Evolutionary conservation across 1,140 invertebrate genomes (phyloP).

Genomic region (Sminthurides bifidus): DNA sequence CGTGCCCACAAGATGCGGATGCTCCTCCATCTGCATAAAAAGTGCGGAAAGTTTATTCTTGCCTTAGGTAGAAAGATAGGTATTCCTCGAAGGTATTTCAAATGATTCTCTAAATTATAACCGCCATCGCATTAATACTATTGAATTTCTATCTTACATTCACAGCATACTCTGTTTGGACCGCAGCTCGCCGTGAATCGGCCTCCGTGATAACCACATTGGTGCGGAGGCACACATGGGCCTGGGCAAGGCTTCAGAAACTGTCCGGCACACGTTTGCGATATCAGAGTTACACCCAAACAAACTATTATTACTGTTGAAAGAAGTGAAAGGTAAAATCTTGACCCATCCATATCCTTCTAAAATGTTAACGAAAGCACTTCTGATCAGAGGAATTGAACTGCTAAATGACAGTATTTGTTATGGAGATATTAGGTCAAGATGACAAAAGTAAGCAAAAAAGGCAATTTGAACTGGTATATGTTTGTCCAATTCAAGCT

Average conservation of each 20-base stretch:
- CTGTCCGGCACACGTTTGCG: background rate
- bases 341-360: too few species aligned
- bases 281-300: constrained; percentile 1
- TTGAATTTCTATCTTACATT: constrained; percentile 1
- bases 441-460: too few species aligned
- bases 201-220: constrained; percentile 15
- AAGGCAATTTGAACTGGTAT: too few species aligned
- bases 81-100: background rate
- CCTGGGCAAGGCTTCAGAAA: constrained; percentile 5
- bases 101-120: background rate
- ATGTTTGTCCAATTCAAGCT: too few species aligned
- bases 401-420: too few species aligned
- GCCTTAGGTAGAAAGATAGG: background rate
- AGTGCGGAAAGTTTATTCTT: background rate
- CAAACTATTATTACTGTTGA: too few species aligned
- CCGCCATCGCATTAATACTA: background rate
- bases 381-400: too few species aligned
- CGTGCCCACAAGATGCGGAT: constrained; percentile 11
- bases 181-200: constrained; percentile 7
- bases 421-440: too few species aligned
- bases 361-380: too few species aligned
- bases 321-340: too few species aligned
- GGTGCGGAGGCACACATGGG: constrained; percentile 1
- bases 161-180: constrained; percentile 12
- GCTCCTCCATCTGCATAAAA: constrained; percentile 3